Percentiles rank a stretch among this genome's conserved stretches.
These are phyloP conservation scores for Trileptium ribeirensis DNA, from an alignment of 2,888 invertebrate species.

Conservation along the genomic window DNA sequence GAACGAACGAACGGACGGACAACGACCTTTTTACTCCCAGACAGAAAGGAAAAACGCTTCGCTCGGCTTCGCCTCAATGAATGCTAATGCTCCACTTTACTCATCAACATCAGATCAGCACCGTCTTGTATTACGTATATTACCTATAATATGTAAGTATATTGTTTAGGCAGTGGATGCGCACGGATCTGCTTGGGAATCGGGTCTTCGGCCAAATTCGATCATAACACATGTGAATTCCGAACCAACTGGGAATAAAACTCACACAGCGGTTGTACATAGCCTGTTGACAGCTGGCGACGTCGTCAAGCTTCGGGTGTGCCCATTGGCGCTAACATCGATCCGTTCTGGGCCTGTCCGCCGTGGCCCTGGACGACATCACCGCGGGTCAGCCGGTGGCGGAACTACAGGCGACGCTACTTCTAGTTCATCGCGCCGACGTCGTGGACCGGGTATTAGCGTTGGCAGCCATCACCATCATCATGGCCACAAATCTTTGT, in stretches of 20 bases:
- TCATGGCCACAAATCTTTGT: not conserved
- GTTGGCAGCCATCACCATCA: not conserved
- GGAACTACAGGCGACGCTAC: not conserved
- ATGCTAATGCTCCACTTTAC: too few relatives aligned
- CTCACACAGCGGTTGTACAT: slow-evolving; percentile 49
- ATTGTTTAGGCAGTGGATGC: slow-evolving; percentile 21
- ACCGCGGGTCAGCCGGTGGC: slow-evolving; percentile 23
- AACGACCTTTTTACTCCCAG: too few relatives aligned
- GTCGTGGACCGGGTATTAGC: not conserved
- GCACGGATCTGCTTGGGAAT: slow-evolving; percentile 44
- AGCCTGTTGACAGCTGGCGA: slow-evolving; percentile 45
- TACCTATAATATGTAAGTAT: too few relatives aligned
- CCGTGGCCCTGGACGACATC: slow-evolving; percentile 56
- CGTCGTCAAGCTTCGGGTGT: slow-evolving; percentile 49
- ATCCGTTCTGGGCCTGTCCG: slow-evolving; percentile 74
- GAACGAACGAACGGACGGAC: too few relatives aligned
- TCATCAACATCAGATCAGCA: too few relatives aligned
- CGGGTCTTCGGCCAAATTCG: slow-evolving; percentile 64
- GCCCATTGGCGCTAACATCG: slow-evolving; percentile 86
- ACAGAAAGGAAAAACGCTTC: too few relatives aligned
- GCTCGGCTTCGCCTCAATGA: too few relatives aligned
- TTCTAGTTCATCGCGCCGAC: slow-evolving; percentile 5
- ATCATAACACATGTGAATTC: slow-evolving; percentile 79
- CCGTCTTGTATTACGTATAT: too few relatives aligned
- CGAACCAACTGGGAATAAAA: slow-evolving; percentile 55